Evolutionary conservation across 2,113 vertebrate species (phyloP).

Genomic region (Oncorhynchus kisutch): DNA sequence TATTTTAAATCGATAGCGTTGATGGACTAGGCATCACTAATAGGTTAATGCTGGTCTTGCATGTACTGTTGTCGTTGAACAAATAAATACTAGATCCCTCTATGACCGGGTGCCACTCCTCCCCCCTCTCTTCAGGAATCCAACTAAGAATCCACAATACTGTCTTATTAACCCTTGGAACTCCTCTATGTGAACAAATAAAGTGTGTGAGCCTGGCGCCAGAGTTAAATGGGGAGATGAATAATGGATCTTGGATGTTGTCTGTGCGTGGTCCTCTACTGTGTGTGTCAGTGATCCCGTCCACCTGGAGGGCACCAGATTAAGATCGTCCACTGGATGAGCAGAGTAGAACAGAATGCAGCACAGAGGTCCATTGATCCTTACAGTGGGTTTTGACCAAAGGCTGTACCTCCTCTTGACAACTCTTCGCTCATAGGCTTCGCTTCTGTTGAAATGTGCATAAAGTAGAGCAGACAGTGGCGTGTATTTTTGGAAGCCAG

Average conservation of each 20-base stretch:
- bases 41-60: conserved; percentile 47
- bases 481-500: too few relatives aligned
- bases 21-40: conserved; percentile 17
- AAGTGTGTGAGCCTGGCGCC: conserved; percentile 43
- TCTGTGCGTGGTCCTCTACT: background rate
- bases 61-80: conserved; percentile 35
- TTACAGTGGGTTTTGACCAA: too few relatives aligned
- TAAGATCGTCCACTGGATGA: conserved; percentile 60
- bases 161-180: conserved; percentile 62
- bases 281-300: conserved; percentile 56
- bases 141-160: conserved; percentile 63
- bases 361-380: conserved; percentile 57
- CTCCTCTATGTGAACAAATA: conserved; percentile 55
- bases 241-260: conserved; percentile 55
- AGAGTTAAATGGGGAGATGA: conserved; percentile 63
- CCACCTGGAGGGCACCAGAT: conserved; percentile 65
- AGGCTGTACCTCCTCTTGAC: too few relatives aligned
- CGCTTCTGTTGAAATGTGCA: too few relatives aligned
- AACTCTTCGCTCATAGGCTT: too few relatives aligned
- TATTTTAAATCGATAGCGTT: background rate
- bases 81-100: conserved; percentile 39
- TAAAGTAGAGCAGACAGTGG: too few relatives aligned
- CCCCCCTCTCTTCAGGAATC: conserved; percentile 57
- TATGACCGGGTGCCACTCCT: conserved; percentile 30
- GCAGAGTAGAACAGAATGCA: conserved; percentile 38